Conservation (phyloP, 2,113 vertebrate species). For the Oreochromis tanganicae region DNA sequence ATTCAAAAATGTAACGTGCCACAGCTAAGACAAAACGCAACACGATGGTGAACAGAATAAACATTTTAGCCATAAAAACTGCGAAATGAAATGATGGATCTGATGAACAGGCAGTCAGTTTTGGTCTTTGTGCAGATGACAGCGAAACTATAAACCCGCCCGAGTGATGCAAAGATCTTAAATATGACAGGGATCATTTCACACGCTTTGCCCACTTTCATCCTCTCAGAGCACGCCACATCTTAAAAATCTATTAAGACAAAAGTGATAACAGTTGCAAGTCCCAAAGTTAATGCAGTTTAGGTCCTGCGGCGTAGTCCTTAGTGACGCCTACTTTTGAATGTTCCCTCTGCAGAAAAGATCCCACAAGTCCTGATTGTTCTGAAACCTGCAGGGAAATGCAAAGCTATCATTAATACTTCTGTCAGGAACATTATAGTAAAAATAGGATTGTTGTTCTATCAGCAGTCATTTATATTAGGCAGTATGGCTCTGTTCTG, state of each 20-base stretch:
- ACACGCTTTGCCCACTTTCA: not conserved
- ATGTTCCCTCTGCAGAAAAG: not conserved
- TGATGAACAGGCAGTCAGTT: conserved; percentile 5
- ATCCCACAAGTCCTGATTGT: conserved; percentile 1
- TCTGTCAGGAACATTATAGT: not conserved
- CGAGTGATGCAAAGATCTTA: conserved; percentile 1
- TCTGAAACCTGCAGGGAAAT: conserved; percentile 22
- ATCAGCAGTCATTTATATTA: not conserved
- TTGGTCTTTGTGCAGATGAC: conserved; percentile 30
- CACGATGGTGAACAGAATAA: not conserved
- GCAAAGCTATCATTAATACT: not conserved
- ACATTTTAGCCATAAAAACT: conserved; percentile 16
- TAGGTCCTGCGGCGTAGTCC: conserved; percentile 15
- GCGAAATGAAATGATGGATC: conserved; percentile 1
- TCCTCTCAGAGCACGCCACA: not conserved
- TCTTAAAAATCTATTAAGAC: conserved; percentile 6
- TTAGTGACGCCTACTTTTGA: conserved; percentile 24
- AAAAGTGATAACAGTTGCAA: conserved; percentile 13
- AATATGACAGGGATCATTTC: conserved; percentile 19
- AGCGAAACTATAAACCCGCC: conserved; percentile 9
- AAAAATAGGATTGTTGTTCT: not conserved
- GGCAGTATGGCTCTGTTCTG: not conserved
- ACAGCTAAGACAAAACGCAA: conserved; percentile 1
- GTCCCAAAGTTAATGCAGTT: not conserved
- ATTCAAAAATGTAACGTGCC: not conserved